Base-by-base conservation (phyloP, 1,140 invertebrate species). In the Drosophila mayri region DNA sequence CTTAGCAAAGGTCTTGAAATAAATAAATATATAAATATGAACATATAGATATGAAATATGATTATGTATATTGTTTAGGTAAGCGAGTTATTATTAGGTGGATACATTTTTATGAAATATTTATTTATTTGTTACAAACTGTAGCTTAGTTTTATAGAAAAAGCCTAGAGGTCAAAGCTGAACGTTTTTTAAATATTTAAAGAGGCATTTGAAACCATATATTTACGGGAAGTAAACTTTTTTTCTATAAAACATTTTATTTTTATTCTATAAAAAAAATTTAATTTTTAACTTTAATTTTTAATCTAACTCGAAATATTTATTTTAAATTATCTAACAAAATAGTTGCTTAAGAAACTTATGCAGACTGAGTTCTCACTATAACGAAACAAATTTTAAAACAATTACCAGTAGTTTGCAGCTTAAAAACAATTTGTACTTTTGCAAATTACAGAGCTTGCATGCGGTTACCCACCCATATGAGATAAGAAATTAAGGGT, bases 361-460 rank as follows among this genome's bases (percentile, higher is more conserved):
- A 22, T 22, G 22, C 22, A 22, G 22, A 10, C 9, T 38, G 2
- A 6, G 32, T 38, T 38, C 18, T 14, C 32, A 54, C 32, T 37
- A 32, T 14, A 54, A 54, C 12, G 3, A 37, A 37, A 37, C 32
- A 22, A 54, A 54, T 37, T 54, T 22, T 16, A 54, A 54, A 54
- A 38, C 32, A 54, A 38, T 54, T 54, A 54, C 50, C 20, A 22
- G 50, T 54, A 37, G 32, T 54, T 37, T 20, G 18, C 50, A 54
- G 50, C 18, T 37, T 54, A 22, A 20, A 37, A 22, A 14, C 50
- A 52, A 20, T 20, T 52, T 52, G 50, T 30, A 54, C 32, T 54
- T 54, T 54, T 54, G 50, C 50, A 54, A 54, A 54, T 54, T 54
- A 16, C 50, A 37, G 4, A 54, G 50, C 50, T 37, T 54, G n/a